phyloP scores from a whole-genome alignment of 2,888 invertebrate genomes.

The Stenchaetothrips biformis region DNA sequence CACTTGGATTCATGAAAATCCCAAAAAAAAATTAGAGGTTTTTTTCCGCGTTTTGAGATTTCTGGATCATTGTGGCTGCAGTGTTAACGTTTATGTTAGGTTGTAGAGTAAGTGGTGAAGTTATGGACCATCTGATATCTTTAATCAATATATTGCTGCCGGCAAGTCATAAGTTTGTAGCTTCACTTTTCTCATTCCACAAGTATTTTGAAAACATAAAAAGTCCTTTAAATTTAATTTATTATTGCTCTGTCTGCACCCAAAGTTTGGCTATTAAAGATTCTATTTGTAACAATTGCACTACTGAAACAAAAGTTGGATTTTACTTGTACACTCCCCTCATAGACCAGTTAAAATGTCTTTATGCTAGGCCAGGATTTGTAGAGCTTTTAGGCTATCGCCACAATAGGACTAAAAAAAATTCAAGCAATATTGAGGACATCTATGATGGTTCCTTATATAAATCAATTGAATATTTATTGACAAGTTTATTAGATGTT shows the following conservation, averaged over 20 bases:
- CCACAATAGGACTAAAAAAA: background rate
- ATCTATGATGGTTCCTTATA: background rate
- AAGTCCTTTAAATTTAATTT: background rate
- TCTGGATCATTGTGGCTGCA: too few species aligned
- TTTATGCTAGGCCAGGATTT: background rate
- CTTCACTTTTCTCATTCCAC: background rate
- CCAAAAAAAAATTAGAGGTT: too few species aligned
- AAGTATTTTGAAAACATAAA: background rate
- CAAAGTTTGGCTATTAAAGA: background rate
- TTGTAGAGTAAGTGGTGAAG: background rate
- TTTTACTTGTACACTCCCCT: too few species aligned
- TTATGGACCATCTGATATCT: background rate
- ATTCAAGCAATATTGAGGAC: background rate
- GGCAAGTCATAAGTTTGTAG: background rate
- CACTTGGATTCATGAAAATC: too few species aligned
- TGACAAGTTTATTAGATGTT: conserved; percentile 12
- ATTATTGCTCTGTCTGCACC: background rate
- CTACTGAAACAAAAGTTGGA: too few species aligned
- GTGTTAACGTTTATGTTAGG: background rate
- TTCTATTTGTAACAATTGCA: background rate
- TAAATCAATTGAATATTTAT: background rate
- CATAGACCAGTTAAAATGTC: too few species aligned
- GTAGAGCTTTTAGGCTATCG: background rate
- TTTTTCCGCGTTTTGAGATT: too few species aligned
- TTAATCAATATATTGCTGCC: background rate